phyloP scores from a whole-genome alignment of 37 sponge, comb jelly and placozoan species.

The Geodia barretti region DNA sequence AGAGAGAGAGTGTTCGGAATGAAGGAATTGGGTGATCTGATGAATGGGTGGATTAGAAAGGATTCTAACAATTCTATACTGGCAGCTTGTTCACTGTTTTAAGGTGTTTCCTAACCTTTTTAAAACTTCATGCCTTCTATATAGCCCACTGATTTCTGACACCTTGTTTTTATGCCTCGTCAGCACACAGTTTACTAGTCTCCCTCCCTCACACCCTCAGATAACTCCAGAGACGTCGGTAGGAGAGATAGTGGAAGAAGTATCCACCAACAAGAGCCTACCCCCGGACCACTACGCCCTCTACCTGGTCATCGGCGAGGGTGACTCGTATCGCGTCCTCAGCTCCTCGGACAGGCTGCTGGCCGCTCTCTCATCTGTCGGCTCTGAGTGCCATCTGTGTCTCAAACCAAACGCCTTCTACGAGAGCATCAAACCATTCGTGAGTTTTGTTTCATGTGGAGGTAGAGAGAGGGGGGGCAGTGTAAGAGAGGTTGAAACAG shows the following conservation, averaged over 20 bases:
- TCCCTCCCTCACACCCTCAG: slow-evolving; percentile 21
- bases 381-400: slow-evolving; percentile 60
- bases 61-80: too few relatives aligned
- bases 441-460: too few relatives aligned
- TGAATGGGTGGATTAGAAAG: too few relatives aligned
- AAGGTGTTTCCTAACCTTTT: too few relatives aligned
- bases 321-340: slow-evolving; percentile 54
- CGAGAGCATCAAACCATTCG: slow-evolving; percentile 45
- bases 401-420: slow-evolving; percentile 66
- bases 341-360: slow-evolving; percentile 68
- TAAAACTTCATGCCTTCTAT: neutral
- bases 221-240: slow-evolving; percentile 48
- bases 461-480: too few relatives aligned
- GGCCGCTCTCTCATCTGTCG: slow-evolving; percentile 33
- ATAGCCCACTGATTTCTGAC: neutral
- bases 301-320: slow-evolving; percentile 75
- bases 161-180: neutral
- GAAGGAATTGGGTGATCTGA: too few relatives aligned
- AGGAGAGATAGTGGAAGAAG: slow-evolving; percentile 51
- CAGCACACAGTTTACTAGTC: slow-evolving; percentile 7
- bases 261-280: slow-evolving; percentile 41
- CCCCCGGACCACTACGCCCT: slow-evolving; percentile 63
- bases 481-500: too few relatives aligned
- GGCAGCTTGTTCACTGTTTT: too few relatives aligned
- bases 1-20: too few relatives aligned